Base-by-base conservation (phyloP, 2,797 vertebrate species). In the Rhabdomys pumilio region DNA sequence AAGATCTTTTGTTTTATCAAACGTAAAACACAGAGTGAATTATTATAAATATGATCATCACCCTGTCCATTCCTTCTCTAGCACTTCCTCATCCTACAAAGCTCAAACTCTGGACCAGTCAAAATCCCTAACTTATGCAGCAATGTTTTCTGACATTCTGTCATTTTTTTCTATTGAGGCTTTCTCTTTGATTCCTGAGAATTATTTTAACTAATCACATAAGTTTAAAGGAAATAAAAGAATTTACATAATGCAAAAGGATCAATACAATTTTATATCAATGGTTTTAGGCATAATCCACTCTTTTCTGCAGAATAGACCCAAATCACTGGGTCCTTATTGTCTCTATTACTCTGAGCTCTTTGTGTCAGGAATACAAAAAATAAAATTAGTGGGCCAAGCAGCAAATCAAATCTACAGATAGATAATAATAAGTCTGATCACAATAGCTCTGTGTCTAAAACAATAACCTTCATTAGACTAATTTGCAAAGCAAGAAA, bases 361-460 rank as follows among this genome's bases (percentile, higher is more conserved):
- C 59, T 84, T 91, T 90, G 22, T 85, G 5, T 95, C 81, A 75
- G 41, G 67, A 96, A 95, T 89, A 89, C 26, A 87, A 96, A 86
- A 47, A 55, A 13, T 90, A 61, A 94, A 55, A 13, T 88, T 55
- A 94, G 17, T 88, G 90, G 83, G n/a, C 24, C n/a, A 93, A 20
- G 38, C 59, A 63, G 86, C 3, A 90, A 94, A 67, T 75, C 47
- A 85, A 84, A 92, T 89, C 19, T 65, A 72, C 15, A 93, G 80
- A 53, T 69, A 13, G 24, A 89, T 47, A 93, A 84, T 91, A 63
- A 44, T 76, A 81, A 55, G 3, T 53, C 20, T 29, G 69, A 38
- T 76, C 82, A 44, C 44, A 93, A 31, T 57, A 8, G 13, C 90
- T 86, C 31, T 65, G 55, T 79, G 88, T 95, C 69, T 80, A 61